Evolutionary conservation across 2,797 vertebrate genomes (phyloP), one percentile per base, ranked within the genome.

Genomic region (Rhinatrema bivittatum): DNA sequence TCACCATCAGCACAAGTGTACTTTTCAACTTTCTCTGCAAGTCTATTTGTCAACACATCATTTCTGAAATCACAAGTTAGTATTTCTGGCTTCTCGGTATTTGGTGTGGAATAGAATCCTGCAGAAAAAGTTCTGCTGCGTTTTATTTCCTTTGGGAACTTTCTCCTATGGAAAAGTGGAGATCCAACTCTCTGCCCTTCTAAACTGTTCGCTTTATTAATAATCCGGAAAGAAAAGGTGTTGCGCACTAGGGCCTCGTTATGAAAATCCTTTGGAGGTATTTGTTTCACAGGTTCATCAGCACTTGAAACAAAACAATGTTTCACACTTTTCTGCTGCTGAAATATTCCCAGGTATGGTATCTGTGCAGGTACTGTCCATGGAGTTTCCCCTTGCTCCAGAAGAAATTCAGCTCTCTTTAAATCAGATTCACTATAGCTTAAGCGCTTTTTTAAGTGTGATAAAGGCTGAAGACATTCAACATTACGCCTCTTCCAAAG

Each of bases 351-450:
- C 49, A 69, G 44, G 25, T 55, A 53, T 7, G 65, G 11, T 29
- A 65, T 62, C 47, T 56, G 68, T 18, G 71, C 48, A 27, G 81
- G 72, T 47, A 70, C 57, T 4, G 64, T 64, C 46, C 86, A 81
- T 0, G 70, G 81, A 2, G 81, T 74, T 4, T 81, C 78, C 14
- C 78, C 77, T 17, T 89, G 82, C 20, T 91, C 70, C 27, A 68
- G 32, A 18, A 70, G 50, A 12, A 67, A 53, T 17, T 72, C 70
- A 0, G 76, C 70, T 46, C 78, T 85, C 60, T 88, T 70, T 49
- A 98, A 78, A 36, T 88, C 79, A 7, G 93, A 88, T 23, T 98
- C 95, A 3, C 93, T 99, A 42, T 91, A 97, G 64, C 93, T 93
- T 31, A 93, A 76, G 20, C 63, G 81, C 43, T 79, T 86, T 54